These are phyloP conservation scores for Phoxinus dragarum DNA, from an alignment of 2,797 vertebrate species.

Conservation along the genomic window DNA sequence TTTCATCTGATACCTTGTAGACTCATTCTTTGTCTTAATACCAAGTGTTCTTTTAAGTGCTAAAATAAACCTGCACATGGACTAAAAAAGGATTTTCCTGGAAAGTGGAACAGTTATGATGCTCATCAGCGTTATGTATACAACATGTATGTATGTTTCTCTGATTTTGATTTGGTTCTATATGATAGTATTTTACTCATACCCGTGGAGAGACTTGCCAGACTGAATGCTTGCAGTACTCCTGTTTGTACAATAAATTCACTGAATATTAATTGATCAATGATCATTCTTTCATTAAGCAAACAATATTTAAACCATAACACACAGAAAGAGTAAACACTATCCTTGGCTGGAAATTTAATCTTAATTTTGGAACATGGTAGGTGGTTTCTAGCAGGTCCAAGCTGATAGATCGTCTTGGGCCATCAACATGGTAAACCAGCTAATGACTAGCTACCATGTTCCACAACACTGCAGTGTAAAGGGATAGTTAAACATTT, in stretches of 20 bases:
- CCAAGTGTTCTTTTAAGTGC: conserved; percentile 59
- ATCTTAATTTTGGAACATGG: background rate
- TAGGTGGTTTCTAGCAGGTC: background rate
- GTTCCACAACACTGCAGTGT: background rate
- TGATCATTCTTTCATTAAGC: conserved; percentile 27
- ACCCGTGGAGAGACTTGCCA: conserved; percentile 59
- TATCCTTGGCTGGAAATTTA: background rate
- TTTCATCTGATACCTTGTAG: conserved; percentile 25
- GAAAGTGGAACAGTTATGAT: conserved; percentile 42
- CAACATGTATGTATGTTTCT: conserved; percentile 42
- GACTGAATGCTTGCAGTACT: conserved; percentile 65
- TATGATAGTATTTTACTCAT: conserved; percentile 65
- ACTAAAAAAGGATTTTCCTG: conserved; percentile 54
- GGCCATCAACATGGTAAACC: background rate
- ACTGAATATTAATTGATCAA: conserved; percentile 46
- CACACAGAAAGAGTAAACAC: background rate
- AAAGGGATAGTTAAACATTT: too few relatives aligned
- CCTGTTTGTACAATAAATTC: conserved; percentile 71
- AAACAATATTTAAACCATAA: background rate
- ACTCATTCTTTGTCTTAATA: conserved; percentile 46
- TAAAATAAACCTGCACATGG: conserved; percentile 49
- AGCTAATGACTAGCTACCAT: background rate
- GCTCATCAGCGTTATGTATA: conserved; percentile 32
- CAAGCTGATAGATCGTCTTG: background rate
- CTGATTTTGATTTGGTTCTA: conserved; percentile 57